Base-by-base conservation (phyloP, 1,140 invertebrate species). In the Calliphora vicina region DNA sequence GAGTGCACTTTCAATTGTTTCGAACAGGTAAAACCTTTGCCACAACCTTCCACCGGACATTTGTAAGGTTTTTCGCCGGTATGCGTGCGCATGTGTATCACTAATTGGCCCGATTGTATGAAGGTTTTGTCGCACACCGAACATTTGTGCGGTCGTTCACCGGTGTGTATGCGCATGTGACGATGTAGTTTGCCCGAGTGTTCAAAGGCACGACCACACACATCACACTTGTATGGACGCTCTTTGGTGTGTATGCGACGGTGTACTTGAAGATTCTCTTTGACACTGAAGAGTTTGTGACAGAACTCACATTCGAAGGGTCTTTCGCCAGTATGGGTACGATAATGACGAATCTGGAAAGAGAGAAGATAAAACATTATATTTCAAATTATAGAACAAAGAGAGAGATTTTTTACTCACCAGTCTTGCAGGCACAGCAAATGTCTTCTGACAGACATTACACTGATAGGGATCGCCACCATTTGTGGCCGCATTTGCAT, bases 131-230 rank as follows among this genome's bases (percentile, higher is more conserved):
- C 94, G 90, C 98, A 99, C 73, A 98, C 94, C n/a, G 94, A 94
- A 89, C 98, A 99, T 86, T 96, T 96, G 91, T 98, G 98, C 0
- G 97, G 97, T 26, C 97, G 93, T 90, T 99, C 97, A 0, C 98
- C 94, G 0, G 96, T 97, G 88, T 97, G 97, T 84, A 97, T 97
- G 76, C 97, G 93, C 94, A 97, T 97, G 90, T 98, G 97, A 8
- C 97, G 93, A 86, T 97, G 96, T 42, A 98, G 91, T 88, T 98
- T 97, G 1, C 97, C 97, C 43, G 96, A 96, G 90, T 98, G 97
- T 87, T 98, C 97, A 87, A 97, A 98, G 0, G 97, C 97, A 1
- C 97, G 93, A 2, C 95, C 95, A 90, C 97, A 99, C 26, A 97
- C 95, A 72, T 96, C 94, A 88, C 97, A 98, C 85, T 97, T 96